Conservation (phyloP, 2,888 invertebrate species). For the Cerceris ruficornis region DNA sequence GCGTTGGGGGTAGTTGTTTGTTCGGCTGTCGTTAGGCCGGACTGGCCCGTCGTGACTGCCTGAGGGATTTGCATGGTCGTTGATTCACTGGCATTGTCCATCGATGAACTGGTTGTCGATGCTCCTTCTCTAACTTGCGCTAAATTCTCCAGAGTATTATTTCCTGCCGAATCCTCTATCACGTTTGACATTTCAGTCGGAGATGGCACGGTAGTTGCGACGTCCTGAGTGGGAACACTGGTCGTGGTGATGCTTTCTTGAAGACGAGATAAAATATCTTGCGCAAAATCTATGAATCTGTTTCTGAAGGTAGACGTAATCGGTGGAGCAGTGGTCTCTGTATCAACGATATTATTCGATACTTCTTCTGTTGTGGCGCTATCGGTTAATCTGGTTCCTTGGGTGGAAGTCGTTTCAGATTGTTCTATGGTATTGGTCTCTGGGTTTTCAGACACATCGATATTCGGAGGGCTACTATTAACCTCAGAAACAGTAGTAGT, state of each 20-base stretch:
- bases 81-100: background rate
- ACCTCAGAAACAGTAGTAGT: background rate
- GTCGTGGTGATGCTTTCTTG: slow-evolving; percentile 28
- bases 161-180: slow-evolving; percentile 31
- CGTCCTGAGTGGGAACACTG: background rate
- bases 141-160: slow-evolving; percentile 23
- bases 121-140: slow-evolving; percentile 28
- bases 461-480: background rate
- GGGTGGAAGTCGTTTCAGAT: slow-evolving; percentile 27
- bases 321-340: slow-evolving; percentile 26
- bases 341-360: slow-evolving; percentile 37
- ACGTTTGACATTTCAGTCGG: slow-evolving; percentile 44
- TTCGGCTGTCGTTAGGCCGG: slow-evolving; percentile 28
- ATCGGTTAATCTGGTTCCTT: slow-evolving; percentile 28
- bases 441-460: slow-evolving; percentile 27
- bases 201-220: slow-evolving; percentile 12
- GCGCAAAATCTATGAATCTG: slow-evolving; percentile 59
- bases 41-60: slow-evolving; percentile 33
- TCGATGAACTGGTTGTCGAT: slow-evolving; percentile 5
- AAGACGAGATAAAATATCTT: slow-evolving; percentile 55
- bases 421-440: slow-evolving; percentile 52
- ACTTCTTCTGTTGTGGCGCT: slow-evolving; percentile 43
- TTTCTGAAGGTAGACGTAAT: slow-evolving; percentile 39
- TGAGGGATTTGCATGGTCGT: slow-evolving; percentile 23
- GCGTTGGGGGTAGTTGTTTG: slow-evolving; percentile 38